Percentiles rank a stretch among this genome's conserved stretches.
These are phyloP conservation scores for Stenopsyche tienmushanensis DNA, from an alignment of 1,140 invertebrate genomes.

Conservation along the genomic window DNA sequence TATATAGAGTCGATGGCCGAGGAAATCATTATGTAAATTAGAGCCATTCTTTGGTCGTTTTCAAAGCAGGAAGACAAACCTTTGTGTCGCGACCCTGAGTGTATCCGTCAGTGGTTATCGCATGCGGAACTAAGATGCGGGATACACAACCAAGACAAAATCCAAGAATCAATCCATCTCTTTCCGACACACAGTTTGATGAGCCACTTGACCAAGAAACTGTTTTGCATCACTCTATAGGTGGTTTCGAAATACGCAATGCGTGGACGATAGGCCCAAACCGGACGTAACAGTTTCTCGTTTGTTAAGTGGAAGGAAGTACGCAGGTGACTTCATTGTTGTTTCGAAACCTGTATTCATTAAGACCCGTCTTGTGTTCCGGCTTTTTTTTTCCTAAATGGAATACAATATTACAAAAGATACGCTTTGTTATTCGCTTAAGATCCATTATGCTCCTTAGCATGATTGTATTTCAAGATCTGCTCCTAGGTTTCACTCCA, in stretches of 20 bases:
- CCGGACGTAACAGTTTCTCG: conserved; percentile 37
- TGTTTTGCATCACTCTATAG: too few species aligned
- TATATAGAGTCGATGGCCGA: conserved; percentile 5
- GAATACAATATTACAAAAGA: conserved; percentile 9
- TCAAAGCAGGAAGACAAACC: conserved; percentile 38
- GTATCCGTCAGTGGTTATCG: conserved; percentile 22
- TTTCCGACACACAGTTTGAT: too few species aligned
- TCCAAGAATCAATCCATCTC: too few species aligned
- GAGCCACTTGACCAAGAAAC: too few species aligned
- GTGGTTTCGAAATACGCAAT: too few species aligned
- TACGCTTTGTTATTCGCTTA: conserved; percentile 6
- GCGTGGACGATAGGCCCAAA: neutral
- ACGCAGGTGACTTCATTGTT: conserved; percentile 36
- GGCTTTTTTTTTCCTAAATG: conserved; percentile 15
- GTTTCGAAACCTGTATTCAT: conserved; percentile 25
- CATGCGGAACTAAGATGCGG: neutral
- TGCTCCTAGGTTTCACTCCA: too few species aligned
- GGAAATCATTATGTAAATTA: conserved; percentile 37
- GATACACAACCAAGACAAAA: too few species aligned
- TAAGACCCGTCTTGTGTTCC: conserved; percentile 13
- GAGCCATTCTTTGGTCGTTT: conserved; percentile 24
- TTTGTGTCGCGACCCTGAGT: conserved; percentile 38
- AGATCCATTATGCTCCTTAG: too few species aligned
- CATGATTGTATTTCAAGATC: too few species aligned
- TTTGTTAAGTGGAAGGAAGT: conserved; percentile 31